Conservation (phyloP, 2,797 vertebrate genomes). For the Platalea minor region DNA sequence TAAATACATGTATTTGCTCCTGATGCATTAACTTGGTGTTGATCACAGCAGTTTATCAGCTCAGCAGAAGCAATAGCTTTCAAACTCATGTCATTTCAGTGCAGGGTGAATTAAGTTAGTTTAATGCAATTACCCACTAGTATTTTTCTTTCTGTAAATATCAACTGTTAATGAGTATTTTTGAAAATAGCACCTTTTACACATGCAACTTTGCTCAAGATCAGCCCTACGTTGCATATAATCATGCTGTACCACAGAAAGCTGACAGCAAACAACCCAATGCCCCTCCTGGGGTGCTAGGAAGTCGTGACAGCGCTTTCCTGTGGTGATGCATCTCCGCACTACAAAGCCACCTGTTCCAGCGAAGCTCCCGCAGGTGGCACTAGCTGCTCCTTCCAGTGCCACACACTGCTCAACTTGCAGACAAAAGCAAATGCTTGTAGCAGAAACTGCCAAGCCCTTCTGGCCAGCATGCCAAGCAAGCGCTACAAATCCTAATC, state of each 20-base stretch:
- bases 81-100: background rate
- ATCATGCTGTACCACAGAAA: background rate
- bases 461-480: background rate
- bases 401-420: background rate
- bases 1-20: background rate
- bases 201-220: too few relatives aligned
- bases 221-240: accelerated
- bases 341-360: background rate
- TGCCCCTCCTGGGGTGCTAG: accelerated
- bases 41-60: background rate
- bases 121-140: background rate
- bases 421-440: accelerated
- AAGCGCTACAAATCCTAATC: background rate
- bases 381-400: background rate
- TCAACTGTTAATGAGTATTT: accelerated
- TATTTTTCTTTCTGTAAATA: background rate
- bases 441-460: background rate
- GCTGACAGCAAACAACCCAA: background rate
- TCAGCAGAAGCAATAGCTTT: background rate
- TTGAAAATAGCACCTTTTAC: background rate
- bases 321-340: background rate
- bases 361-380: slow-evolving; percentile 26
- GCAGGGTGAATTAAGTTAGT: background rate
- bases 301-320: accelerated
- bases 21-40: background rate